Percentiles rank a stretch among this genome's conserved stretches.
phyloP scores from a whole-genome alignment of 2,797 vertebrate genomes.

The Hybognathus amarus region DNA sequence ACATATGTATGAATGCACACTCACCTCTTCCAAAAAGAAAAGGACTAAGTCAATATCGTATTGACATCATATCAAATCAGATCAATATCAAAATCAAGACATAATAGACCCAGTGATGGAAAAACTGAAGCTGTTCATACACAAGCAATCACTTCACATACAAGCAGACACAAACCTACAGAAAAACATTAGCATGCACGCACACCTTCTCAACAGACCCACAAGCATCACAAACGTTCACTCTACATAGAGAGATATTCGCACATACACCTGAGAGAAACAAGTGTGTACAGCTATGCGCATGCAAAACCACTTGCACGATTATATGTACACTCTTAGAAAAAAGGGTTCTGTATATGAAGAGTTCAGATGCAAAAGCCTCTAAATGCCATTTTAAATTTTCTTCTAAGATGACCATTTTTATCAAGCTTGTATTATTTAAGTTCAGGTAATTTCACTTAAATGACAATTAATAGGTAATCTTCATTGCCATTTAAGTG shows the following conservation, averaged over 20 bases:
- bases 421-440: too few species aligned
- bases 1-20: conserved; percentile 39
- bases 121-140: conserved; percentile 25
- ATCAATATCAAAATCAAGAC: conserved; percentile 44
- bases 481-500: too few species aligned
- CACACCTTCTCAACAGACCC: conserved; percentile 9
- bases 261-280: background rate
- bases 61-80: conserved; percentile 45
- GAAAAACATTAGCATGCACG: conserved; percentile 19
- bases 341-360: too few species aligned
- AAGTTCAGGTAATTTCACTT: too few species aligned
- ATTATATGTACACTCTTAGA: too few species aligned
- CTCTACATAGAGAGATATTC: conserved; percentile 6
- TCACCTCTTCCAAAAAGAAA: conserved; percentile 25
- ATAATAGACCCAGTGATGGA: conserved; percentile 26
- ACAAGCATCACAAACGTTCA: conserved; percentile 11
- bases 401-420: too few species aligned
- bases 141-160: conserved; percentile 15
- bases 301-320: background rate
- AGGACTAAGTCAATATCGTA: conserved; percentile 10
- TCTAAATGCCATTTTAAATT: too few species aligned
- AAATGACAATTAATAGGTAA: too few species aligned
- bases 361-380: too few species aligned
- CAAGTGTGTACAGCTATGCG: background rate
- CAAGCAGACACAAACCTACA: conserved; percentile 34